These are phyloP conservation scores for Asteroscopus sphinx DNA, from an alignment of 2,888 invertebrate genomes.

Conservation along the genomic window DNA sequence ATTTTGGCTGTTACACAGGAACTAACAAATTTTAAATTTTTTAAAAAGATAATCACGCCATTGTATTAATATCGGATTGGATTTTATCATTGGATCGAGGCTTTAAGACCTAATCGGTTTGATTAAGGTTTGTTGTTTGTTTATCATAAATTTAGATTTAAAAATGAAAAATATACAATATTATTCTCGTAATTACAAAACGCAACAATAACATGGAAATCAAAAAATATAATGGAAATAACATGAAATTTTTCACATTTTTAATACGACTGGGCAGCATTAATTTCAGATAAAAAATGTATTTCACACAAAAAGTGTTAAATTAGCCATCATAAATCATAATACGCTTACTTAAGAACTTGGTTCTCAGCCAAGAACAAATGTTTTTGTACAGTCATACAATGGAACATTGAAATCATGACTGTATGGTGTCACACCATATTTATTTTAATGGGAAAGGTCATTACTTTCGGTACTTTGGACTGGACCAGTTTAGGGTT, in stretches of 20 bases:
- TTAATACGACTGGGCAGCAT: slow-evolving; percentile 33
- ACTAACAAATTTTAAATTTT: no score
- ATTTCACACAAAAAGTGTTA: slow-evolving; percentile 46
- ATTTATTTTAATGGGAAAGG: slow-evolving; percentile 57
- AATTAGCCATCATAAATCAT: slow-evolving; percentile 49
- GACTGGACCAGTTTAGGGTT: slow-evolving; percentile 35
- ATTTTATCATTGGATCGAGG: no score
- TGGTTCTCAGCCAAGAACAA: slow-evolving; percentile 55
- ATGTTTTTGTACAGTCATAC: slow-evolving; percentile 50
- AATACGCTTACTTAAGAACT: slow-evolving; percentile 49
- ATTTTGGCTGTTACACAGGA: no score
- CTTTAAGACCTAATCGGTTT: no score
- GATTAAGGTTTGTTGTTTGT: no score
- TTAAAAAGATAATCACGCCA: no score
- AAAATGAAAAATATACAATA: no score
- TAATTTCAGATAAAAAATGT: slow-evolving; percentile 34
- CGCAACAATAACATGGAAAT: slow-evolving; percentile 14
- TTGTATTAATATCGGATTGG: no score
- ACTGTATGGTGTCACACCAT: slow-evolving; percentile 57
- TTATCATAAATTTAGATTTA: no score
- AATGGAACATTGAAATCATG: slow-evolving; percentile 58
- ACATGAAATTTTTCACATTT: slow-evolving; percentile 31
- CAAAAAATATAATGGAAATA: no score
- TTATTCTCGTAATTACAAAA: not conserved
- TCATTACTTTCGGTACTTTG: slow-evolving; percentile 54